phyloP scores from a whole-genome alignment of 2,797 vertebrate species.

The Pampus argenteus region DNA sequence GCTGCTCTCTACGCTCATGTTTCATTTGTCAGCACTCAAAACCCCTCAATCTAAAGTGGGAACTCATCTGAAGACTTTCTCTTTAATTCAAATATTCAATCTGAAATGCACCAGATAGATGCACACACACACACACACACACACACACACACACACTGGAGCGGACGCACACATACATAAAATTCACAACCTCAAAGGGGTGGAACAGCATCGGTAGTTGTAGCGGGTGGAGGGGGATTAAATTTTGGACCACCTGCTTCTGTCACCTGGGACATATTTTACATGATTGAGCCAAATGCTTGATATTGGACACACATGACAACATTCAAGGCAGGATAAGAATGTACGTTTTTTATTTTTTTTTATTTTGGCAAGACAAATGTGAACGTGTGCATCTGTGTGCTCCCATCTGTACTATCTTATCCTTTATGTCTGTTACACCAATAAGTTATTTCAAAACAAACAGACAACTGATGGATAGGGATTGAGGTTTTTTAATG shows the following conservation, averaged over 20 bases:
- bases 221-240: slow-evolving; percentile 35
- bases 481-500: slow-evolving; percentile 81
- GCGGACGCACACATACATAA: slow-evolving; percentile 16
- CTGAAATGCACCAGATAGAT: slow-evolving; percentile 50
- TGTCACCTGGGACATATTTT: slow-evolving; percentile 76
- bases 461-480: slow-evolving; percentile 76
- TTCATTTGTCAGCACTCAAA: slow-evolving; percentile 74
- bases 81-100: slow-evolving; percentile 71
- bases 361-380: slow-evolving; percentile 46
- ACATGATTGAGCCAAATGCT: slow-evolving; percentile 79
- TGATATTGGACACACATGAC: slow-evolving; percentile 77
- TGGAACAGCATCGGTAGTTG: slow-evolving; percentile 32
- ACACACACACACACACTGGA: too few species aligned
- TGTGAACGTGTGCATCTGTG: slow-evolving; percentile 25
- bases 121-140: slow-evolving; percentile 17
- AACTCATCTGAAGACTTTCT: slow-evolving; percentile 59
- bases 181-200: slow-evolving; percentile 27
- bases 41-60: slow-evolving; percentile 61
- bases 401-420: slow-evolving; percentile 29
- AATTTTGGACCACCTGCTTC: slow-evolving; percentile 76
- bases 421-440: slow-evolving; percentile 39
- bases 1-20: slow-evolving; percentile 63
- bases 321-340: slow-evolving; percentile 57
- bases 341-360: slow-evolving; percentile 44
- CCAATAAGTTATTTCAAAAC: slow-evolving; percentile 67